Evolutionary conservation across 64 coral and sea anemone species (phyloP), one percentile per base, ranked within the genome.

Genomic region (Anthopleura sola): DNA sequence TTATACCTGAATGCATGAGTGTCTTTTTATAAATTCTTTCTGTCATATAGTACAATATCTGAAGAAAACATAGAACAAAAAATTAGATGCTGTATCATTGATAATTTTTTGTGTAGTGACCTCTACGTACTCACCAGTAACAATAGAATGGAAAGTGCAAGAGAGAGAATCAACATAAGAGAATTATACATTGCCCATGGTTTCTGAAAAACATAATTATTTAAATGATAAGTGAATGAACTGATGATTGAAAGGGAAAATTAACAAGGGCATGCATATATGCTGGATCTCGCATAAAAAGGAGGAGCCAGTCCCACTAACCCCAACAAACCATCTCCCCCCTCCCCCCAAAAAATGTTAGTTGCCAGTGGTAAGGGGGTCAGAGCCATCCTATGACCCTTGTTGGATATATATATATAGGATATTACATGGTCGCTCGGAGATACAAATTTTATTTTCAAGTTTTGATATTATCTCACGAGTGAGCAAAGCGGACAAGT

Each of bases 121-220:
- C 13, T 12, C 13, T 13, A 53, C 44, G n/a, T 49, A 39, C 87
- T 92, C 86, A 96, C 94, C 78, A 90, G 36, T 14, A 96, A 80
- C 6, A 64, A 33, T 1, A 90, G 31, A 38, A 96, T 90, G 86
- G 94, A 90, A 69, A 92, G 14, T 31, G 64, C 38, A 77, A 96
- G 51, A 13, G 66, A 83, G 1, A 37, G 6, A 10, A 89, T 83
- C 54, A 96, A 38, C 36, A 89, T 85, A 66, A 96, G 83, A 31
- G 94, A 92, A 20, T 89, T 90, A 90, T 96, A 96, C 7, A 86
- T 19, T 39, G 39, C 24, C 94, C 90, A 92, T 19, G 29, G 3
- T 32, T 6, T 11, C 58, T 17, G 83, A 86, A 88, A 51, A 57
- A 68, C 26, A 37, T 29, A 11, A 26, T n/a, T 68, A 32, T 14